These are phyloP conservation scores for Lissocephala sabroskyi DNA, from an alignment of 2,888 invertebrate genomes.

Conservation along the genomic window DNA sequence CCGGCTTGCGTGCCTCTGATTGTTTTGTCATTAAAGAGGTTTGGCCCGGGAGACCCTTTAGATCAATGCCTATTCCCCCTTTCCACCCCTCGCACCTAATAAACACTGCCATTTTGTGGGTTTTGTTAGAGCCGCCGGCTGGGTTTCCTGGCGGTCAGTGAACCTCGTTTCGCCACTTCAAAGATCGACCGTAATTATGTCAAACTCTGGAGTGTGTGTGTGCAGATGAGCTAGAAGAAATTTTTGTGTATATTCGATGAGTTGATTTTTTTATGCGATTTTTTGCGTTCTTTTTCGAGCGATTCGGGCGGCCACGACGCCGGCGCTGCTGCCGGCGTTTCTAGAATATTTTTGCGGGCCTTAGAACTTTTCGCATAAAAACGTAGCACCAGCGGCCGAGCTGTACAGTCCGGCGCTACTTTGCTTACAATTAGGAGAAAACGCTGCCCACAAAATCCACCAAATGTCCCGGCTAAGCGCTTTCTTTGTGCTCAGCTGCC, in stretches of 20 bases:
- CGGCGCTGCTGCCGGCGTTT: slow-evolving; percentile 5
- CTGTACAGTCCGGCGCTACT: slow-evolving; percentile 63
- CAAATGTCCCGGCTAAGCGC: slow-evolving; percentile 39
- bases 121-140: slow-evolving; percentile 2
- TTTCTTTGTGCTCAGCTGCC: slow-evolving; percentile 36
- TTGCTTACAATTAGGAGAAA: slow-evolving; percentile 65
- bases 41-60: no score
- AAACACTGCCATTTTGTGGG: no score
- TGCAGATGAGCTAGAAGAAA: slow-evolving; percentile 11
- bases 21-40: slow-evolving; percentile 57
- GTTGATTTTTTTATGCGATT: slow-evolving; percentile 10
- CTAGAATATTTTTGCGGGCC: background rate
- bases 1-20: slow-evolving; percentile 31
- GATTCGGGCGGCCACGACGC: slow-evolving; percentile 11
- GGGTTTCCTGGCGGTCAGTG: slow-evolving; percentile 25
- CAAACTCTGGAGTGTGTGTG: slow-evolving; percentile 13
- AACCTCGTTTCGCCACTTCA: slow-evolving; percentile 9
- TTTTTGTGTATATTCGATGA: no score
- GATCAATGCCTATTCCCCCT: no score
- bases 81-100: no score
- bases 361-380: slow-evolving; percentile 62
- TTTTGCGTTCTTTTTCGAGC: slow-evolving; percentile 14
- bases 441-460: slow-evolving; percentile 4
- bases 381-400: slow-evolving; percentile 42
- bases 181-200: slow-evolving; percentile 53